Evolutionary conservation across 2,888 invertebrate species (phyloP), one percentile per base, ranked within the genome.

Genomic region (Thysanoteuthis rhombus): DNA sequence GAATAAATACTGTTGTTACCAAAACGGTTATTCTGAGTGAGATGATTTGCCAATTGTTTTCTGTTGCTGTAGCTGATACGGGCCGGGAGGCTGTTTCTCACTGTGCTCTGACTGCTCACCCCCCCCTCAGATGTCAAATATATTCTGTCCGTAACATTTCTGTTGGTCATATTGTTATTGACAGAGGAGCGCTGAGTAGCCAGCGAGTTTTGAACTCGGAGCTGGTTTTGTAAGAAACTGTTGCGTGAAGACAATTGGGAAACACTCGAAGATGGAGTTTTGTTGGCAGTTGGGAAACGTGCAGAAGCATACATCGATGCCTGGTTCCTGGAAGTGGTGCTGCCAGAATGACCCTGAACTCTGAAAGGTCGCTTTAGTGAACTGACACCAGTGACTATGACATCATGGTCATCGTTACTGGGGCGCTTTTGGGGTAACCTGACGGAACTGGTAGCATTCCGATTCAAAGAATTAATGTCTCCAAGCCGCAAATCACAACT

Each of bases 331-430:
- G 40, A 40, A 45, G 32, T 5, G 12, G 12, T 92, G 92, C 32
- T 45, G 45, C 45, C 45, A 92, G 92, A 92, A 45, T 45, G 45
- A n/a, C 45, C 45, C 45, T 92, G 92, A 92, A 40, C 32, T 92
- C 92, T 40, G 32, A 92, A 92, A 19, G 92, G 92, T 92, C 92
- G 92, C 45, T 92, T 92, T 45, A 92, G 92, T 92, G 92, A 92
- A 42, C 92, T 92, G 92, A 92, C 42, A n/a, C 92, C 92, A 92
- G 92, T 92, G 92, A 92, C 92, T 92, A 92, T 92, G 92, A 92
- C 92, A 92, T 92, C 92, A 19, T 92, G 42, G 45, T 42, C 42
- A 42, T 45, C 45, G n/a, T 92, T 92, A 92, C 92, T 92, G 32
- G 92, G 92, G 92, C 92, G 92, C 40, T 92, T 92, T 92, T 92